Evolutionary conservation across 64 coral and sea anemone genomes (phyloP).

Genomic region (Orbicella faveolata): DNA sequence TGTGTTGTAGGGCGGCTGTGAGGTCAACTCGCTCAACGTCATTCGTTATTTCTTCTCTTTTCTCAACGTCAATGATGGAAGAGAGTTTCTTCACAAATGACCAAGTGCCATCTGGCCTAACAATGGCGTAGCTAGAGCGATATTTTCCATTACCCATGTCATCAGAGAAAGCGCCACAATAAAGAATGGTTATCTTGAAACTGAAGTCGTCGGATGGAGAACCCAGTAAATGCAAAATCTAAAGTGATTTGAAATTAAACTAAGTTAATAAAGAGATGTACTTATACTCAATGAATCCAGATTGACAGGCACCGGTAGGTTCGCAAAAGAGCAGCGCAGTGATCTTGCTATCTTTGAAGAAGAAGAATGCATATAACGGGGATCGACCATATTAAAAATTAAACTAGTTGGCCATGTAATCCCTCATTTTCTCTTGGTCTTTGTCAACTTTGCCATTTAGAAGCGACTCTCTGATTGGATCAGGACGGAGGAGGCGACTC

Average conservation of each 20-base stretch:
- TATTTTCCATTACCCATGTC: constrained; percentile 10
- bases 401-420: too few relatives aligned
- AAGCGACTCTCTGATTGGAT: too few relatives aligned
- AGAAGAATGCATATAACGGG: too few relatives aligned
- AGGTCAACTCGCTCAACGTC: background rate
- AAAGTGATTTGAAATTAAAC: background rate
- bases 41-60: background rate
- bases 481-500: too few relatives aligned
- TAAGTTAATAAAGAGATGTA: too few relatives aligned
- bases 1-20: constrained; percentile 11
- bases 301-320: too few relatives aligned
- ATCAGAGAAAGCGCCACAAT: background rate
- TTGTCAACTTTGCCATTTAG: too few relatives aligned
- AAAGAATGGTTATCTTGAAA: background rate
- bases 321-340: too few relatives aligned
- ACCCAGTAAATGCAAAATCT: constrained; percentile 27
- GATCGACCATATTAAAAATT: too few relatives aligned
- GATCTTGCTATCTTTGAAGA: too few relatives aligned
- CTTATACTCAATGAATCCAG: too few relatives aligned
- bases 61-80: background rate
- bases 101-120: constrained; percentile 7
- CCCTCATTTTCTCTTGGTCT: too few relatives aligned
- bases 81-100: constrained; percentile 25
- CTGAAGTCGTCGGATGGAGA: background rate
- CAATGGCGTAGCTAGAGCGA: background rate